phyloP scores from a whole-genome alignment of 2,113 vertebrate species.

The Eupsittula cactorum region DNA sequence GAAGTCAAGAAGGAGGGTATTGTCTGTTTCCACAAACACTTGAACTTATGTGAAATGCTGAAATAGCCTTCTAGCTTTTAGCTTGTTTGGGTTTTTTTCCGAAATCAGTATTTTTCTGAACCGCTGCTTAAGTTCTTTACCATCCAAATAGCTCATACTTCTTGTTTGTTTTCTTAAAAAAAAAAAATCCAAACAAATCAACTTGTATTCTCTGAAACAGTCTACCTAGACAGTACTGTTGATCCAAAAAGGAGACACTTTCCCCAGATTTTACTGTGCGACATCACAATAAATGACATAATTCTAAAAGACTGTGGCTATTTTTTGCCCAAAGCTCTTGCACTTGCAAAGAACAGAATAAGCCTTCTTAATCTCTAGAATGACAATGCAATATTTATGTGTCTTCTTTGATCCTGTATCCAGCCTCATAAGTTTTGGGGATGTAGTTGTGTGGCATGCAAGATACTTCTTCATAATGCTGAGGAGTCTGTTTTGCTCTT shows the following conservation, averaged over 20 bases:
- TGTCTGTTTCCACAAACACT: background rate
- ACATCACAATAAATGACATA: background rate
- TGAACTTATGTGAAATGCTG: background rate
- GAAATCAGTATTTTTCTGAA: background rate
- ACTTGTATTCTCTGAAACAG: background rate
- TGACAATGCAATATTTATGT: background rate
- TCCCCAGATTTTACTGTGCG: background rate
- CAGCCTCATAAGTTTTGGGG: background rate
- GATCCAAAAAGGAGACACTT: background rate
- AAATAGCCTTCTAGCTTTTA: background rate
- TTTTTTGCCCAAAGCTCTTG: background rate
- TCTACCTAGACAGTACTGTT: background rate
- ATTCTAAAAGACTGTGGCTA: background rate
- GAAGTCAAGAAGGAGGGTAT: background rate
- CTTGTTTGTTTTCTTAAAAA: background rate
- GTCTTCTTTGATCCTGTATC: background rate
- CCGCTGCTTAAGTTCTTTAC: background rate
- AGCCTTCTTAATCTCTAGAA: background rate
- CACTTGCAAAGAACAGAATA: background rate
- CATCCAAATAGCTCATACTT: background rate
- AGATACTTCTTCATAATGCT: background rate
- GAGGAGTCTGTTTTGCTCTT: constrained; percentile 17
- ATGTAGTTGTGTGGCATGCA: background rate
- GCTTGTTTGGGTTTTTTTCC: rapidly evolving
- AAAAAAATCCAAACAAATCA: background rate